Percentiles rank a stretch among this genome's conserved stretches.
Conservation (phyloP, 2,888 invertebrate species). For the Spodoptera picta region DNA sequence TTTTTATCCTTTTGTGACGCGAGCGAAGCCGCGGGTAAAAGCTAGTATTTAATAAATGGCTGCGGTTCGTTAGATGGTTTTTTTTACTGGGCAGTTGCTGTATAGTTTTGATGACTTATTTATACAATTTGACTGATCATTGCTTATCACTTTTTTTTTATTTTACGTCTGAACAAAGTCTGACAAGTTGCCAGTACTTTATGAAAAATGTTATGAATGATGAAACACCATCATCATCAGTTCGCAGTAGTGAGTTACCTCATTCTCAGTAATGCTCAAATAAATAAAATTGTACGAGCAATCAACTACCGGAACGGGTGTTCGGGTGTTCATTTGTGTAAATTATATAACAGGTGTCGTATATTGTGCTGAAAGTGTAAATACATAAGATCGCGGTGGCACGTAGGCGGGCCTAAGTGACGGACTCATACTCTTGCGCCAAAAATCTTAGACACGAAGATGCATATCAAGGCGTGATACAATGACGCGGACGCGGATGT, state of each 20-base stretch:
- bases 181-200: no score
- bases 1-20: no score
- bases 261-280: constrained; percentile 7
- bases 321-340: constrained; percentile 26
- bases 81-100: no score
- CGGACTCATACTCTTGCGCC: constrained; percentile 50
- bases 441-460: constrained; percentile 58
- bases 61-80: no score
- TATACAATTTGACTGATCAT: no score
- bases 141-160: no score
- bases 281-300: constrained; percentile 23
- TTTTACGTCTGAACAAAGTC: no score
- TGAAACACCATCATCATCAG: not conserved
- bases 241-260: constrained; percentile 5
- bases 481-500: constrained; percentile 24
- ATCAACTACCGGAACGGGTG: constrained; percentile 18
- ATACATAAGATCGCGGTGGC: constrained; percentile 32
- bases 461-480: constrained; percentile 40
- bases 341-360: constrained; percentile 20
- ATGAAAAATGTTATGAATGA: not conserved
- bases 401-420: constrained; percentile 49
- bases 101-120: no score
- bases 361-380: constrained; percentile 26
- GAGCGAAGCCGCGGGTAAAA: no score
- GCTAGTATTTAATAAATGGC: no score